These are phyloP conservation scores for Silurus asotus DNA, from an alignment of 2,113 vertebrate genomes.

Conservation along the genomic window DNA sequence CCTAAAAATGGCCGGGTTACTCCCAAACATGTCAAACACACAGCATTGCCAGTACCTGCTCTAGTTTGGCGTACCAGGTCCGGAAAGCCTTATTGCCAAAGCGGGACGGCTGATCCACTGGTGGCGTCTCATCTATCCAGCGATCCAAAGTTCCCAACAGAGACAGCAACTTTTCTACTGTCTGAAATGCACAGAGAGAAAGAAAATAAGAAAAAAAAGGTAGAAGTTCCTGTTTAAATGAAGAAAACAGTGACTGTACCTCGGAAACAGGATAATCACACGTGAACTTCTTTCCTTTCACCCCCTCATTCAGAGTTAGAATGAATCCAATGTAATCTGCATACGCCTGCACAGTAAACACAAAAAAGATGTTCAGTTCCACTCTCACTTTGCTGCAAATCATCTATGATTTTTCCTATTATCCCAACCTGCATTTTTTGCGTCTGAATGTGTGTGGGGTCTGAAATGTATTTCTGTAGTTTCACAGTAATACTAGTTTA, in stretches of 20 bases:
- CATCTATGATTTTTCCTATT: background rate
- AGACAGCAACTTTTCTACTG: conserved; percentile 83
- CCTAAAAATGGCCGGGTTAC: background rate
- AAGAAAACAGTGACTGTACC: conserved; percentile 66
- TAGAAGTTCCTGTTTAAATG: background rate
- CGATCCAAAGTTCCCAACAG: conserved; percentile 87
- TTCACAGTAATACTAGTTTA: background rate
- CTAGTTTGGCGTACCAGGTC: conserved; percentile 89
- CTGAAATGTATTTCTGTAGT: background rate
- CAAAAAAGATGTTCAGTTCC: background rate
- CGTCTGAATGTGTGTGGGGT: background rate
- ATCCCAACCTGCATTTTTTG: too few relatives aligned
- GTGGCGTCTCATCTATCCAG: conserved; percentile 95
- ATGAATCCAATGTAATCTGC: conserved; percentile 96
- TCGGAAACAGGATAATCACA: conserved; percentile 87
- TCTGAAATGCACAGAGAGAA: conserved; percentile 65
- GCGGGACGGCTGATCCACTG: conserved; percentile 92
- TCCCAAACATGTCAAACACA: background rate
- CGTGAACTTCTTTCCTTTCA: conserved; percentile 90
- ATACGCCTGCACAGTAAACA: conserved; percentile 76
- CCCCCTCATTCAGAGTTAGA: conserved; percentile 87
- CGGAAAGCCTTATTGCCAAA: conserved; percentile 98
- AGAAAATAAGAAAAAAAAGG: background rate
- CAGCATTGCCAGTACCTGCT: conserved; percentile 75
- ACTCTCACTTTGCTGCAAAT: background rate